Conservation (phyloP, 1,140 invertebrate species). For the Ceratina calcarata region DNA sequence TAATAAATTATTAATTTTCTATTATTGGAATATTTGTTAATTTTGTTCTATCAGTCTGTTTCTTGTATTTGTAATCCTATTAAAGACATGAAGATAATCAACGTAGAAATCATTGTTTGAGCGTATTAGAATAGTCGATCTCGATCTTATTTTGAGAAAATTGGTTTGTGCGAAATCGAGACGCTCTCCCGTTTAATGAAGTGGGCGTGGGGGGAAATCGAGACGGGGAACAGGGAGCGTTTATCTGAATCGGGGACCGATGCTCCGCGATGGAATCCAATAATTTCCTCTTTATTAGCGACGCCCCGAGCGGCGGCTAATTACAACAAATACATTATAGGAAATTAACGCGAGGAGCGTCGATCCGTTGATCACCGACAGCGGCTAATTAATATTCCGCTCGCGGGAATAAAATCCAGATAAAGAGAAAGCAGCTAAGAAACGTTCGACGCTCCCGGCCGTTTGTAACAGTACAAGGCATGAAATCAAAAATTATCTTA, state of each 20-base stretch:
- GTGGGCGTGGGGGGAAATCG: neutral
- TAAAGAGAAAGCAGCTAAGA: slow-evolving; percentile 6
- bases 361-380: slow-evolving; percentile 17
- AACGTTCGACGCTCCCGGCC: neutral
- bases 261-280: slow-evolving; percentile 39
- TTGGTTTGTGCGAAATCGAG: no score
- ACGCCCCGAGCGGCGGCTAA: slow-evolving; percentile 23
- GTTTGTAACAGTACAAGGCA: no score
- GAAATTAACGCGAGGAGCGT: slow-evolving; percentile 28
- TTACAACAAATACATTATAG: slow-evolving; percentile 34
- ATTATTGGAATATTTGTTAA: no score
- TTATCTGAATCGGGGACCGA: slow-evolving; percentile 27
- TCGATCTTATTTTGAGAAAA: no score
- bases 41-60: no score
- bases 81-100: no score
- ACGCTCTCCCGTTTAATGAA: no score
- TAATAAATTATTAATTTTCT: no score
- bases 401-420: slow-evolving; percentile 14
- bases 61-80: no score
- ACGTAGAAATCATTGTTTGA: no score
- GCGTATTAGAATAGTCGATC: no score
- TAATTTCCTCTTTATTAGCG: slow-evolving; percentile 43
- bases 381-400: slow-evolving; percentile 42
- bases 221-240: slow-evolving; percentile 15
- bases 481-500: no score